Conservation (phyloP, 92 coral and sea anemone species). For the Parazoanthus atlanticus region DNA sequence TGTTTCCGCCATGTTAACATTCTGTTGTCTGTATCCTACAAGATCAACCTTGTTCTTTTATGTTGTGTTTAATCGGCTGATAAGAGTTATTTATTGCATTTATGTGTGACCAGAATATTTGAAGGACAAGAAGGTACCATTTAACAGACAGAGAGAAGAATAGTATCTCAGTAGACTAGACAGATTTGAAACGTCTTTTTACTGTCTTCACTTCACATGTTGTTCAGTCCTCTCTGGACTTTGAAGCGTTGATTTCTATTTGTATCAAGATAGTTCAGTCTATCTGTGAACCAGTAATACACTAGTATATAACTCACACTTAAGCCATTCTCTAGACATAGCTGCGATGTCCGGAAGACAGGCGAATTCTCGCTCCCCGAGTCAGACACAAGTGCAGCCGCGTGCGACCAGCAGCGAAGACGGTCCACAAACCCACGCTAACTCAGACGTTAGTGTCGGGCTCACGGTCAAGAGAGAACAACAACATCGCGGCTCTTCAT, state of each 20-base stretch:
- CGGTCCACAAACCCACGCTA: slow-evolving; percentile 13
- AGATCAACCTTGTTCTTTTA: slow-evolving; percentile 24
- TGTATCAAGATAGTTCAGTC: not conserved
- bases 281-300: not conserved
- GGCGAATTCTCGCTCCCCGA: slow-evolving; percentile 32
- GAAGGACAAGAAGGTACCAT: not conserved
- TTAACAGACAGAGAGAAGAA: not conserved
- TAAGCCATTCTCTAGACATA: slow-evolving; percentile 15
- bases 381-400: slow-evolving; percentile 8
- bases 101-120: not conserved
- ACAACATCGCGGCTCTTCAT: slow-evolving; percentile 6
- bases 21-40: slow-evolving; percentile 1
- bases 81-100: not conserved
- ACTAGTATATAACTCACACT: not conserved
- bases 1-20: slow-evolving; percentile 37
- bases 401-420: slow-evolving; percentile 26
- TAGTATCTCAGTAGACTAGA: not conserved
- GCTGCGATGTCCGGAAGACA: slow-evolving; percentile 45
- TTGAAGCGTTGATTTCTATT: not conserved
- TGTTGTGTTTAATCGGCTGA: slow-evolving; percentile 7
- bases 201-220: not conserved
- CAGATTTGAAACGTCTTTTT: not conserved
- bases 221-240: not conserved
- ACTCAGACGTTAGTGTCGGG: slow-evolving; percentile 26
- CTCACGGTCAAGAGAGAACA: slow-evolving; percentile 41